phyloP scores from a whole-genome alignment of 2,888 invertebrate genomes.

The Diarsia rubi region DNA sequence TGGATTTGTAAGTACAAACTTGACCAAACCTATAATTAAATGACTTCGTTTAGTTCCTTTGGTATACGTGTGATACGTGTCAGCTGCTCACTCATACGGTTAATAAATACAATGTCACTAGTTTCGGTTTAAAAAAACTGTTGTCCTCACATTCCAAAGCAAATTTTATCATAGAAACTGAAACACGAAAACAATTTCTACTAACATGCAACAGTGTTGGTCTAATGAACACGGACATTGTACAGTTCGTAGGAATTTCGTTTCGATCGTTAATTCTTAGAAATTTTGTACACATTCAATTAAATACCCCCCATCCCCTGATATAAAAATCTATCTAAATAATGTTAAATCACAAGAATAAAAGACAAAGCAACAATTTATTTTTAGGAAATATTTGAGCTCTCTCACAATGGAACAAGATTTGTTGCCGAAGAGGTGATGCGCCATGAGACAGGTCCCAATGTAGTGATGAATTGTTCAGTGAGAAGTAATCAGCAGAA shows the following conservation, averaged over 20 bases:
- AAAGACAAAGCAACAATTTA: constrained; percentile 35
- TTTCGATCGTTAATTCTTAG: constrained; percentile 13
- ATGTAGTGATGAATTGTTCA: constrained; percentile 98
- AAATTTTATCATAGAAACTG: constrained; percentile 35
- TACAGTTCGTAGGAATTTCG: constrained; percentile 20
- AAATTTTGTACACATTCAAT: constrained; percentile 4
- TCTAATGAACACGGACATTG: constrained; percentile 31
- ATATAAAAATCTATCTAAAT: neutral
- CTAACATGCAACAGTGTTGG: constrained; percentile 23
- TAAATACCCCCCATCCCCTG: neutral
- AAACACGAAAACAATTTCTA: constrained; percentile 16
- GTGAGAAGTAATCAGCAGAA: constrained; percentile 93
- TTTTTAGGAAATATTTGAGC: constrained; percentile 97
- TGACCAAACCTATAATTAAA: constrained; percentile 45
- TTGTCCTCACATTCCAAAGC: constrained; percentile 41
- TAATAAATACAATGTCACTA: constrained; percentile 58
- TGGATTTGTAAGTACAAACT: constrained; percentile 95
- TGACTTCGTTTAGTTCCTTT: constrained; percentile 35
- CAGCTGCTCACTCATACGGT: constrained; percentile 68
- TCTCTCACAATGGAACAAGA: constrained; percentile 95
- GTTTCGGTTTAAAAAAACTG: constrained; percentile 20
- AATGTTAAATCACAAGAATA: neutral
- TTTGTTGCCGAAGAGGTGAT: constrained; percentile 97
- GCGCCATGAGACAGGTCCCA: constrained; percentile 96
- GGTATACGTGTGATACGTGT: constrained; percentile 84